Percentiles rank a stretch among this genome's conserved stretches.
Evolutionary conservation across 2,113 vertebrate species (phyloP).

Genomic region (Rhodinocichla rosea): DNA sequence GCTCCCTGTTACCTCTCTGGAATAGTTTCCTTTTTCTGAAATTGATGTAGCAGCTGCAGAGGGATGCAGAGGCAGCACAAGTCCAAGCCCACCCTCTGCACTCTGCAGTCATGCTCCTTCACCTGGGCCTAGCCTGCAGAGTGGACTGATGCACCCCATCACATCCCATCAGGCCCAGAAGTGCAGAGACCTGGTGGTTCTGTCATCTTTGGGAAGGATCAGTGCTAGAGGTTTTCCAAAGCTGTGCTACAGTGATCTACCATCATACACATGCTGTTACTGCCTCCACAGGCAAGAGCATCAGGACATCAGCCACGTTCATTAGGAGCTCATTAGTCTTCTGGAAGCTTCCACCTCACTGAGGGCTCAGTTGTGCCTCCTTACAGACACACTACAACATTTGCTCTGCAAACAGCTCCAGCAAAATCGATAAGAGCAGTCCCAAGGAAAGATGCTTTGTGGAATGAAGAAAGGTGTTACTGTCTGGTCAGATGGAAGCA

Average conservation of each 20-base stretch:
- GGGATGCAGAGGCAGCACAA: neutral
- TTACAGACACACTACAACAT: fast-evolving
- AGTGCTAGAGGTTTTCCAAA: neutral
- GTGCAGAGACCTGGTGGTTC: neutral
- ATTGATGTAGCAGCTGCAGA: neutral
- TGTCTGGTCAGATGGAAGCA: neutral
- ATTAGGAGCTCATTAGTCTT: neutral
- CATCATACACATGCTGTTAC: fast-evolving
- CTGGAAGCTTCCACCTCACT: neutral
- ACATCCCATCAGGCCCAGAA: neutral
- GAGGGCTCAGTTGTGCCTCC: neutral
- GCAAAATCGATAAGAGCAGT: neutral
- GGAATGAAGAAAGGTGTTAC: neutral
- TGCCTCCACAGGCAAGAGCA: neutral
- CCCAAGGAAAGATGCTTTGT: neutral
- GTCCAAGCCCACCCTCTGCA: neutral
- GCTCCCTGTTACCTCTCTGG: neutral
- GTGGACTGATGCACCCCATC: neutral
- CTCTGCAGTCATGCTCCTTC: neutral
- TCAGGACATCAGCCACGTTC: neutral
- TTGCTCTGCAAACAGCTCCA: neutral
- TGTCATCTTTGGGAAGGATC: neutral
- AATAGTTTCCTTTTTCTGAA: neutral
- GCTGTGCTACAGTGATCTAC: neutral
- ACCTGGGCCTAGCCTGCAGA: neutral